A percentile compares a stretch with the other conserved stretches of the same genome.
phyloP scores from a whole-genome alignment of 2,888 invertebrate species.

The Hecatera dysodea region DNA sequence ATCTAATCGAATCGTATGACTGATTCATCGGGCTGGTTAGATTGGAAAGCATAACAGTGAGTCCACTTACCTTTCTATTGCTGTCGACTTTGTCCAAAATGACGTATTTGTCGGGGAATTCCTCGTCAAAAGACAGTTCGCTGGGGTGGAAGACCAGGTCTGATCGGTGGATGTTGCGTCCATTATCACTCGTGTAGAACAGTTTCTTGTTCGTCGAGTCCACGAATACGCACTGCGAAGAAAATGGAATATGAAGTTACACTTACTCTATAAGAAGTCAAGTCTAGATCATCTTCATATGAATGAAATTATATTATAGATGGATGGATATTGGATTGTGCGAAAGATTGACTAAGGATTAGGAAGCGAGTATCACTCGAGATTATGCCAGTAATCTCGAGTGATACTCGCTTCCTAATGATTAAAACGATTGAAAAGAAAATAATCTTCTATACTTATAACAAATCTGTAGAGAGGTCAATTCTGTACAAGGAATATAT shows the following conservation, averaged over 20 bases:
- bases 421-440: no score
- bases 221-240: constrained; percentile 95
- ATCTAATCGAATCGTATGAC: background rate
- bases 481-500: no score
- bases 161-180: constrained; percentile 92
- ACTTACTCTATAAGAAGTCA: background rate
- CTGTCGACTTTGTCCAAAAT: constrained; percentile 94
- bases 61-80: constrained; percentile 90
- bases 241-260: constrained; percentile 10
- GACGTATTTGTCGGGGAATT: constrained; percentile 93
- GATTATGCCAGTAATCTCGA: no score
- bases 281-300: no score
- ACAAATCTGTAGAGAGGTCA: no score
- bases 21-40: background rate
- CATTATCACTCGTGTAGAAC: constrained; percentile 94
- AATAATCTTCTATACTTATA: no score
- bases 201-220: constrained; percentile 94
- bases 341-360: no score
- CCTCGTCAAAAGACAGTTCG: constrained; percentile 94
- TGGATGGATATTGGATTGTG: no score
- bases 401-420: no score
- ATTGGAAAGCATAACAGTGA: background rate
- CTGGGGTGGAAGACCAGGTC: constrained; percentile 94
- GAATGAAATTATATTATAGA: no score
- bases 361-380: no score